A percentile compares a stretch with the other conserved stretches of the same genome.
phyloP scores from a whole-genome alignment of 2,888 invertebrate genomes.

The Rhimphoctona megacephalus region DNA sequence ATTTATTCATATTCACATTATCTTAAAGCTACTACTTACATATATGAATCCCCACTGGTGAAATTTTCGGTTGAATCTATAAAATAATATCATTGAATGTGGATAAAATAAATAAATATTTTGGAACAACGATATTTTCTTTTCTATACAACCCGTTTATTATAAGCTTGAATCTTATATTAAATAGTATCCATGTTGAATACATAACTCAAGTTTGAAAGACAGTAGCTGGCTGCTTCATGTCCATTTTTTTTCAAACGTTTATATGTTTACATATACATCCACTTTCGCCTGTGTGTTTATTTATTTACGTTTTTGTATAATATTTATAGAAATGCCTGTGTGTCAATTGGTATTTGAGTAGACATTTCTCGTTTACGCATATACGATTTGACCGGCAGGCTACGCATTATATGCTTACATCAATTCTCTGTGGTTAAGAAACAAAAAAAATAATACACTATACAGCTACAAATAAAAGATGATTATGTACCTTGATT shows the following conservation, averaged over 20 bases:
- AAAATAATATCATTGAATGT: not conserved
- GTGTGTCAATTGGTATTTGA: slow-evolving; percentile 37
- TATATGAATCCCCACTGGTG: not conserved
- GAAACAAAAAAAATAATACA: slow-evolving; percentile 69
- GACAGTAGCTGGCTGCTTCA: slow-evolving; percentile 72
- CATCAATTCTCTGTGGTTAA: slow-evolving; percentile 38
- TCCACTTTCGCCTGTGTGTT: slow-evolving; percentile 51
- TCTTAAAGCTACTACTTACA: not conserved
- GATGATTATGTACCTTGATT: slow-evolving; percentile 57
- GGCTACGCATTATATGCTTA: slow-evolving; percentile 18
- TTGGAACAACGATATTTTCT: slow-evolving; percentile 39
- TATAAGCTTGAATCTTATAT: slow-evolving; percentile 83
- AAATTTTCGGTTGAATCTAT: not conserved
- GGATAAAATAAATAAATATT: slow-evolving; percentile 10
- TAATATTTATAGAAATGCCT: slow-evolving; percentile 57
- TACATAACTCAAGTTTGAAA: slow-evolving; percentile 81
- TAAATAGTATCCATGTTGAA: slow-evolving; percentile 81
- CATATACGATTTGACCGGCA: slow-evolving; percentile 33
- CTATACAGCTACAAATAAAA: slow-evolving; percentile 75
- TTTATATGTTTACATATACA: slow-evolving; percentile 56
- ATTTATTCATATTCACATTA: too few species aligned
- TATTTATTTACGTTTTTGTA: slow-evolving; percentile 45
- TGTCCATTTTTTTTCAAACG: slow-evolving; percentile 67
- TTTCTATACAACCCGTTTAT: slow-evolving; percentile 83
- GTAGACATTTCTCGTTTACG: slow-evolving; percentile 34